Evolutionary conservation across 2,888 invertebrate species (phyloP).

Genomic region (Chaetoderma sp.): DNA sequence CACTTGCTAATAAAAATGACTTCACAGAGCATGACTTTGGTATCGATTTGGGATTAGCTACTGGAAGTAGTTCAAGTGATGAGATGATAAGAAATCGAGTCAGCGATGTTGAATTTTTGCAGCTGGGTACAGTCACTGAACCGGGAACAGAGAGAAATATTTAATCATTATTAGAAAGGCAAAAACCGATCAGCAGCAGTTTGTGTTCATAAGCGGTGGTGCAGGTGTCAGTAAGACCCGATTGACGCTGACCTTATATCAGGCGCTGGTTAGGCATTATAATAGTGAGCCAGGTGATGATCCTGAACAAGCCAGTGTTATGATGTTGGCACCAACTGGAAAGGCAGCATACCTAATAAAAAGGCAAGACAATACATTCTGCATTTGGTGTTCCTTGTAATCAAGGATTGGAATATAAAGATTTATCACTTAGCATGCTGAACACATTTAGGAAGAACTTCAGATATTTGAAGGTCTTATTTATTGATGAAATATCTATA

Average conservation of each 20-base stretch:
- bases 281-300: slow-evolving; percentile 11
- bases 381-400: slow-evolving; percentile 23
- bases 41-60: too few species aligned
- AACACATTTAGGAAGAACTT: too few species aligned
- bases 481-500: slow-evolving; percentile 28
- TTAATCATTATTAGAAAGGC: slow-evolving; percentile 16
- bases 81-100: slow-evolving; percentile 22
- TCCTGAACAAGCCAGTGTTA: slow-evolving; percentile 20
- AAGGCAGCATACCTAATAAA: too few species aligned
- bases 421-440: too few species aligned
- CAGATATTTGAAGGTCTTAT: too few species aligned
- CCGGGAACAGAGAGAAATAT: slow-evolving; percentile 14
- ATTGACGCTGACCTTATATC: slow-evolving; percentile 37
- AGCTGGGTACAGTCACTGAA: slow-evolving; percentile 9
- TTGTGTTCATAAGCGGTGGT: slow-evolving; percentile 37
- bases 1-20: background rate
- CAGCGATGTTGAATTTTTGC: slow-evolving; percentile 23
- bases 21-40: slow-evolving; percentile 6
- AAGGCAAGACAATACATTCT: slow-evolving; percentile 31
- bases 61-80: background rate
- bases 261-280: slow-evolving; percentile 23
- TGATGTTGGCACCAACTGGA: slow-evolving; percentile 34
- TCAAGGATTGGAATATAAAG: too few species aligned
- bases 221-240: slow-evolving; percentile 44
- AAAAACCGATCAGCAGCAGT: slow-evolving; percentile 11